A percentile compares a stretch with the other conserved stretches of the same genome.
phyloP scores from a whole-genome alignment of 1,140 invertebrate genomes.

The Delia radicum region DNA sequence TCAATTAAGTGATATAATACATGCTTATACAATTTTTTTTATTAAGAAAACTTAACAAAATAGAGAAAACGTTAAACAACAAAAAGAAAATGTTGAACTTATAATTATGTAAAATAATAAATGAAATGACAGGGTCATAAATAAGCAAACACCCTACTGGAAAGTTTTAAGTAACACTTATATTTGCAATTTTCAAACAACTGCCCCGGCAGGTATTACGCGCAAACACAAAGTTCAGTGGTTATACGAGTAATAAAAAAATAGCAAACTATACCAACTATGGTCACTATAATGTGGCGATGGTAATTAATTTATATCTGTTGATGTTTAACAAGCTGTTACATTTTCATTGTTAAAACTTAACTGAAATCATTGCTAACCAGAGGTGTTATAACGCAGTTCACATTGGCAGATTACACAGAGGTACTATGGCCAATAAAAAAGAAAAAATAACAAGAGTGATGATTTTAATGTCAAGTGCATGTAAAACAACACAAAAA shows the following conservation, averaged over 20 bases:
- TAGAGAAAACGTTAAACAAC: no score
- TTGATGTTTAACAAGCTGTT: no score
- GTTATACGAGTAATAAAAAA: not conserved
- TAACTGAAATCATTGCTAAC: no score
- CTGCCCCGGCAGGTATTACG: no score
- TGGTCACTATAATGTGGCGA: not conserved
- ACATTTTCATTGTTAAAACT: not conserved
- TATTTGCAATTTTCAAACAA: not conserved
- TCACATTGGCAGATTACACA: not conserved
- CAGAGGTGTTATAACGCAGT: not conserved
- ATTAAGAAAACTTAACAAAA: no score
- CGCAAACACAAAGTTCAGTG: not conserved
- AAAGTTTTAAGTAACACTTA: not conserved
- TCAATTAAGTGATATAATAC: no score
- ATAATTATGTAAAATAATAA: conserved; percentile 3
- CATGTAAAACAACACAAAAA: not conserved
- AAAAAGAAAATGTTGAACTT: conserved; percentile 3
- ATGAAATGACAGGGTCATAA: conserved; percentile 10
- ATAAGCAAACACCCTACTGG: not conserved
- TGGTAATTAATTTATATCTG: not conserved
- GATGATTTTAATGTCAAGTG: not conserved
- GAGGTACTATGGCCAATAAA: not conserved
- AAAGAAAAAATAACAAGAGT: not conserved
- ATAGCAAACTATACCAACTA: not conserved
- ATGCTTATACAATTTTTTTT: no score